Conservation (phyloP, 2,888 invertebrate genomes). For the Yponomeuta malinellus region DNA sequence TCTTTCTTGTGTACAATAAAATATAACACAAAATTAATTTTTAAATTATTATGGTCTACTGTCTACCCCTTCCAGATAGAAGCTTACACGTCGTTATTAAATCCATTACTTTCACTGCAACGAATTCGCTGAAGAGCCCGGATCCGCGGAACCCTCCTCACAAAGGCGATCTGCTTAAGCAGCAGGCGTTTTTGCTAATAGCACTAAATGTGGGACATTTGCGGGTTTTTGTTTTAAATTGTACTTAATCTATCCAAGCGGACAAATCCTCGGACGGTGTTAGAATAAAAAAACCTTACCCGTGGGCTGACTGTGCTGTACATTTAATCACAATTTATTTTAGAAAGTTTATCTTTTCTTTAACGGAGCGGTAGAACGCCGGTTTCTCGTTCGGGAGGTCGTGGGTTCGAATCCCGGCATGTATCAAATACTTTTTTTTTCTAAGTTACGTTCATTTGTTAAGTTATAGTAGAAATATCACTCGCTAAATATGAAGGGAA, state of each 20-base stretch:
- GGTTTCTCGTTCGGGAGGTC: too few relatives aligned
- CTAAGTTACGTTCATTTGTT: too few relatives aligned
- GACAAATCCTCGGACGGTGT: neutral
- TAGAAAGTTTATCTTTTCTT: neutral
- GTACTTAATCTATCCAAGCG: neutral
- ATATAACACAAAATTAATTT: too few relatives aligned
- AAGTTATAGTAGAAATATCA: too few relatives aligned
- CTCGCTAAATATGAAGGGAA: too few relatives aligned
- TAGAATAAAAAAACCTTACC: neutral
- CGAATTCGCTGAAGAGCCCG: neutral
- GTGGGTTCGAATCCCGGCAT: too few relatives aligned
- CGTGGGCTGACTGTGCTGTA: neutral
- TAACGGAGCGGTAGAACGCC: neutral
- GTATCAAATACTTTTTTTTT: too few relatives aligned
- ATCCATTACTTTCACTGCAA: neutral
- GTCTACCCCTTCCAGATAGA: too few relatives aligned
- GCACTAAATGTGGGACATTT: neutral
- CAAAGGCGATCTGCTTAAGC: neutral
- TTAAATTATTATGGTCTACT: too few relatives aligned
- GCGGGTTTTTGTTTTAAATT: neutral
- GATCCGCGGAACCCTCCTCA: neutral
- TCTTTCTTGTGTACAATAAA: too few relatives aligned
- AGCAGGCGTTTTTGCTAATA: neutral
- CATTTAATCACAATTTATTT: neutral
- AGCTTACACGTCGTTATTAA: too few relatives aligned